A percentile compares a stretch with the other conserved stretches of the same genome.
Evolutionary conservation across 2,797 vertebrate species (phyloP).

Genomic region (Triplophysa yarkandensis): DNA sequence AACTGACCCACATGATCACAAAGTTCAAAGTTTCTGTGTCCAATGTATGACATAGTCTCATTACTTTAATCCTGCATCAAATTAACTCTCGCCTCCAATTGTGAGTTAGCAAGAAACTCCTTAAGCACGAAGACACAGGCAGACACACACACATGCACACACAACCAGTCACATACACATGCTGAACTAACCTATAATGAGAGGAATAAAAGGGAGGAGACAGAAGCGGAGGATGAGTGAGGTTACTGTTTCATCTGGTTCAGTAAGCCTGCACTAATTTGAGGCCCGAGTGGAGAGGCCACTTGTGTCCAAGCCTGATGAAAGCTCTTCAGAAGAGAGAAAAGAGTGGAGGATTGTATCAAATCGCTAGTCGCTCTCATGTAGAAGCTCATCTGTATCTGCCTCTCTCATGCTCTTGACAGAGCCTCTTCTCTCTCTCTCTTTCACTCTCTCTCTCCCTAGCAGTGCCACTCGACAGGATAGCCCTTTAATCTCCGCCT

Average conservation of each 20-base stretch:
- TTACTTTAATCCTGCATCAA: not conserved
- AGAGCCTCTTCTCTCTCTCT: conserved; percentile 12
- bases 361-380: conserved; percentile 52
- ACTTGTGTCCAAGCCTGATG: conserved; percentile 74
- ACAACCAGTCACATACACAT: not conserved
- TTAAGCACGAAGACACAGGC: not conserved
- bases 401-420: conserved; percentile 7
- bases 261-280: conserved; percentile 69
- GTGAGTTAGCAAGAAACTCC: not conserved
- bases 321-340: conserved; percentile 74
- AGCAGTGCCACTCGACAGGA: conserved; percentile 53
- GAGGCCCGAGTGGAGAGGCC: conserved; percentile 72
- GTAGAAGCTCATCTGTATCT: conserved; percentile 33
- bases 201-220: conserved; percentile 21
- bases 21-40: no score
- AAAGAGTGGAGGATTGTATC: conserved; percentile 69
- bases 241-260: conserved; percentile 51
- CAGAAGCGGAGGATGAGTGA: conserved; percentile 44
- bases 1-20: no score
- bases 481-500: conserved; percentile 62
- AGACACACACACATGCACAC: not conserved
- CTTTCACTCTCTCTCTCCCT: conserved; percentile 11
- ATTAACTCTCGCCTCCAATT: not conserved
- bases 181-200: conserved; percentile 26
- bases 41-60: not conserved